These are phyloP conservation scores for Phyllostomus discolor DNA, from an alignment of 2,113 vertebrate species.

Conservation along the genomic window DNA sequence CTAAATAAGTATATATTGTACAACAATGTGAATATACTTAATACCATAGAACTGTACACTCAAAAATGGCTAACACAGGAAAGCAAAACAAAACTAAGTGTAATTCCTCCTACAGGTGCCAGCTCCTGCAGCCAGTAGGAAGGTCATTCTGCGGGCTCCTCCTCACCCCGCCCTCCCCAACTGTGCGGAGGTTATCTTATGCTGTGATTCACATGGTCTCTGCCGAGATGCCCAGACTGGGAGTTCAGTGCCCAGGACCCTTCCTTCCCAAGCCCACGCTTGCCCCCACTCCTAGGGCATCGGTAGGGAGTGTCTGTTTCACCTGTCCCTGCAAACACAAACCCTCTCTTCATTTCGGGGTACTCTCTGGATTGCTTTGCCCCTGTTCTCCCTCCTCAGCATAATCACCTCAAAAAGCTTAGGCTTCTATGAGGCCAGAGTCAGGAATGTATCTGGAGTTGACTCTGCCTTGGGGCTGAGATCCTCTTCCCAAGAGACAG, in stretches of 20 bases:
- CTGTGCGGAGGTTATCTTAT: neutral
- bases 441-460: neutral
- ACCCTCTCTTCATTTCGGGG: neutral
- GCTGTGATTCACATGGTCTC: neutral
- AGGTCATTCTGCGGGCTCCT: neutral
- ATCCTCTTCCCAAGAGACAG: neutral
- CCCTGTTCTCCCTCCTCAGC: neutral
- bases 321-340: neutral
- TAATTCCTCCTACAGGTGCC: neutral
- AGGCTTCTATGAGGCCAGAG: neutral
- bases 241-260: neutral
- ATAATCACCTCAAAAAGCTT: neutral
- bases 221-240: neutral
- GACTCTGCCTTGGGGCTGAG: neutral
- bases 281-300: neutral
- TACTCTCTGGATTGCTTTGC: neutral
- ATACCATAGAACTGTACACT: neutral
- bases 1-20: neutral
- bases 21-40: neutral
- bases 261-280: neutral
- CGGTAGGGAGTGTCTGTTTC: neutral
- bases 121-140: neutral
- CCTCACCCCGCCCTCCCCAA: neutral
- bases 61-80: neutral
- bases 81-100: neutral